Evolutionary conservation across 2,797 vertebrate species (phyloP).

Genomic region (Acipenser oxyrinchus): DNA sequence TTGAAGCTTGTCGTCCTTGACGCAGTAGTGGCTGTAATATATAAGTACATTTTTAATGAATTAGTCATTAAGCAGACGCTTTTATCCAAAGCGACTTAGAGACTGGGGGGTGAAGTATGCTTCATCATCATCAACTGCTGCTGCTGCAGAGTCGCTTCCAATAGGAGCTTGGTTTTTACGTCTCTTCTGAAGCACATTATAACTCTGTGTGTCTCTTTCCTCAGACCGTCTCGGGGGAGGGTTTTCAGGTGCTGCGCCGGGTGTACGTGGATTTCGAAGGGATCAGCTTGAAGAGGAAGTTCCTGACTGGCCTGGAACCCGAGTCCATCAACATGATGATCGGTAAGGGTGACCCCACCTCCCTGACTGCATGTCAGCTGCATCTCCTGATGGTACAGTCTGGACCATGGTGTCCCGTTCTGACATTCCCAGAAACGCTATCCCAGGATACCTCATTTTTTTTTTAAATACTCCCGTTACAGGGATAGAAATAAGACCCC

Average conservation of each 20-base stretch:
- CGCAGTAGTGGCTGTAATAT: too few relatives aligned
- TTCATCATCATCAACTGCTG: too few relatives aligned
- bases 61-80: not conserved
- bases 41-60: too few relatives aligned
- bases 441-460: not conserved
- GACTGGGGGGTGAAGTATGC: not conserved
- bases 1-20: too few relatives aligned
- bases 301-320: conserved; percentile 81
- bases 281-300: conserved; percentile 85
- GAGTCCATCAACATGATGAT: conserved; percentile 83
- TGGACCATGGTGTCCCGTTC: not conserved
- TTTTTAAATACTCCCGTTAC: too few relatives aligned
- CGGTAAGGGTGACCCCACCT: conserved; percentile 48
- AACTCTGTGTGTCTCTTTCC: conserved; percentile 7
- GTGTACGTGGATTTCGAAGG: conserved; percentile 90
- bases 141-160: not conserved
- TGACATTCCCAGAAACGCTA: not conserved
- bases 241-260: conserved; percentile 81
- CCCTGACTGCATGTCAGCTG: not conserved
- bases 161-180: not conserved
- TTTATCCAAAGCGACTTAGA: not conserved
- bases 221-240: conserved; percentile 74
- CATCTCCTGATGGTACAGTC: too few relatives aligned
- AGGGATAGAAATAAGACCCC: too few relatives aligned
- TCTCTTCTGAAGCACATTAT: not conserved